phyloP scores from a whole-genome alignment of 2,888 invertebrate genomes.

The Drosophila tripunctata region DNA sequence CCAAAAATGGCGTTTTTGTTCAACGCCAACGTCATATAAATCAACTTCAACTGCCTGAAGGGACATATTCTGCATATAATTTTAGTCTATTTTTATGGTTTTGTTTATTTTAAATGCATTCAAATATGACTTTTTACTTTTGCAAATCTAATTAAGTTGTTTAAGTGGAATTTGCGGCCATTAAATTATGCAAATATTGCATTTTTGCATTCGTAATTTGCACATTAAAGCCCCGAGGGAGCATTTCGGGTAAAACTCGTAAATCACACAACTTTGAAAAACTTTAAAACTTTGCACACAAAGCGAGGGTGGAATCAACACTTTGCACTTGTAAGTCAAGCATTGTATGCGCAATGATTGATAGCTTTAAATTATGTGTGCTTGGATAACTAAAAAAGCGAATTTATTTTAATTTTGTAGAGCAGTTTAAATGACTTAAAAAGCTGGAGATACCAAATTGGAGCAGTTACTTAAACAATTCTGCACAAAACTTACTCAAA shows the following conservation, averaged over 20 bases:
- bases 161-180: slow-evolving; percentile 73
- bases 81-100: slow-evolving; percentile 16
- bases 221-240: slow-evolving; percentile 41
- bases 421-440: too few relatives aligned
- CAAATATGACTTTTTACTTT: slow-evolving; percentile 64
- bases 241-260: slow-evolving; percentile 33
- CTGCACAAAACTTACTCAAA: too few relatives aligned
- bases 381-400: not conserved
- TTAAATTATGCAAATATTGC: slow-evolving; percentile 73
- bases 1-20: slow-evolving; percentile 59
- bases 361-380: too few relatives aligned
- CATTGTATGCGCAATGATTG: not conserved
- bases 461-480: too few relatives aligned
- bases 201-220: slow-evolving; percentile 69
- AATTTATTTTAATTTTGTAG: too few relatives aligned
- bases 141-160: slow-evolving; percentile 73
- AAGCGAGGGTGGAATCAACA: slow-evolving; percentile 21
- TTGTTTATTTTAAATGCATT: slow-evolving; percentile 71
- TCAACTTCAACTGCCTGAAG: slow-evolving; percentile 61
- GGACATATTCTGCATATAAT: slow-evolving; percentile 64
- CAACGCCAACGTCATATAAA: slow-evolving; percentile 50
- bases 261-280: slow-evolving; percentile 65
- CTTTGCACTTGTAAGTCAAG: not conserved
- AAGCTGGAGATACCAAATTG: too few relatives aligned
- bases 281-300: slow-evolving; percentile 35